Base-by-base conservation (phyloP, 2,797 vertebrate genomes). In the Betta splendens region DNA sequence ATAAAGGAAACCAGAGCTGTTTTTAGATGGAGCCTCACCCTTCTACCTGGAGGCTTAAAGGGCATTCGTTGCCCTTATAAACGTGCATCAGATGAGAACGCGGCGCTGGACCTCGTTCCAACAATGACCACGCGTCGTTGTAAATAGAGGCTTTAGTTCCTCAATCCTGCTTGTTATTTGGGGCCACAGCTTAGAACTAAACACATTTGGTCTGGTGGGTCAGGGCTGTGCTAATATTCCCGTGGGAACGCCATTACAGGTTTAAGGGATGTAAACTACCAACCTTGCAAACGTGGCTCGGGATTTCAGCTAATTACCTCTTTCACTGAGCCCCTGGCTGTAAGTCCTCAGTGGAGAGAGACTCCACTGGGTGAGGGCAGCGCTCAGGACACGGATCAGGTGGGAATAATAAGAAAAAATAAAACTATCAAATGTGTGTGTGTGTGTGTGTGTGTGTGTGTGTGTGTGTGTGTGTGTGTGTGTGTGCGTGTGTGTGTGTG, bases 241-340 rank as follows among this genome's bases (percentile, higher is more conserved):
- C 87, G 77, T 89, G 87, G 84, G 87, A 90, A 90, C 77, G 54
- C 64, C 57, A 31, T 31, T 21, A 29, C 13, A 7, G 65, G 76
- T 68, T 79, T 79, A 74, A 60, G 33, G 65, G 85, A 72, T 81
- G 85, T 89, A 50, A 86, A 88, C 85, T 74, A 76, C 46, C 83
- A 85, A 84, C 78, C 75, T 62, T 12, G 13, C 51, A 54, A 62
- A 77, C 48, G 44, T 43, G 46, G 69, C 37, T 9, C 2, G 11
- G 61, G 76, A 83, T 84, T 88, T 86, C 69, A 81, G 74, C 82
- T 87, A 86, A 89, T 84, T 81, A 80, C 74, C 71, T 54, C 64
- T 69, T 80, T 72, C 43, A 11, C 59, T 69, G 69, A 80, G 68
- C 57, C 25, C 32, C 65, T 43, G 61, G 15, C 50, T 43, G 1